Evolutionary conservation across 2,113 vertebrate genomes (phyloP).

Genomic region (Gulo gulo): DNA sequence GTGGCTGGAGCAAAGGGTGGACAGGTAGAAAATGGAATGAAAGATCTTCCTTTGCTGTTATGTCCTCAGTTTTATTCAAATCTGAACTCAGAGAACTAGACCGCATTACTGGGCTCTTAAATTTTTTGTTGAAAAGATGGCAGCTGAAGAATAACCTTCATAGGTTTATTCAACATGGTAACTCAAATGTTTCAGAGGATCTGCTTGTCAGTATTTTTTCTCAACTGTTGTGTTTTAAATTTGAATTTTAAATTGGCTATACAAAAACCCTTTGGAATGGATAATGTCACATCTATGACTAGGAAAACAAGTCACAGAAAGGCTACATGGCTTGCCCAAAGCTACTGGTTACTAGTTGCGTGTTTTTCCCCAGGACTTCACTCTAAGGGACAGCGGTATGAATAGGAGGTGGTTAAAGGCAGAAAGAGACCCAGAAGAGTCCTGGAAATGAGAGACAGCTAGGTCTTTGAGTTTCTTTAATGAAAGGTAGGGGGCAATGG

Average conservation of each 20-base stretch:
- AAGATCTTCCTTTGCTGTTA: neutral
- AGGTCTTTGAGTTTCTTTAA: neutral
- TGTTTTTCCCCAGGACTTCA: neutral
- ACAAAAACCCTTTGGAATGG: neutral
- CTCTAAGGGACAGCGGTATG: neutral
- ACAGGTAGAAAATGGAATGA: neutral
- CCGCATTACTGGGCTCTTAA: neutral
- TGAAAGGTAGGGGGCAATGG: neutral
- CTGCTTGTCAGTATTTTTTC: neutral
- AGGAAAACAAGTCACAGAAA: neutral
- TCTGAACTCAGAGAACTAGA: neutral
- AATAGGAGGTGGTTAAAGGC: neutral
- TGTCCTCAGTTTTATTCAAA: neutral
- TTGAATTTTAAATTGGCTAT: neutral
- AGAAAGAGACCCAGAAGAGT: conserved; percentile 23
- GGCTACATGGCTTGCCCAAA: neutral
- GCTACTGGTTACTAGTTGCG: neutral
- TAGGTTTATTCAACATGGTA: neutral
- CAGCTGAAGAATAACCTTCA: neutral
- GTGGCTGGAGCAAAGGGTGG: neutral
- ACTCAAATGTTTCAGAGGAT: neutral
- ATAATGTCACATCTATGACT: neutral
- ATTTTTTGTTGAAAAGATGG: neutral
- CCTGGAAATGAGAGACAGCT: neutral
- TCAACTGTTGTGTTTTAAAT: neutral